Conservation (phyloP, 2,797 vertebrate genomes). For the Botia almorhae region DNA sequence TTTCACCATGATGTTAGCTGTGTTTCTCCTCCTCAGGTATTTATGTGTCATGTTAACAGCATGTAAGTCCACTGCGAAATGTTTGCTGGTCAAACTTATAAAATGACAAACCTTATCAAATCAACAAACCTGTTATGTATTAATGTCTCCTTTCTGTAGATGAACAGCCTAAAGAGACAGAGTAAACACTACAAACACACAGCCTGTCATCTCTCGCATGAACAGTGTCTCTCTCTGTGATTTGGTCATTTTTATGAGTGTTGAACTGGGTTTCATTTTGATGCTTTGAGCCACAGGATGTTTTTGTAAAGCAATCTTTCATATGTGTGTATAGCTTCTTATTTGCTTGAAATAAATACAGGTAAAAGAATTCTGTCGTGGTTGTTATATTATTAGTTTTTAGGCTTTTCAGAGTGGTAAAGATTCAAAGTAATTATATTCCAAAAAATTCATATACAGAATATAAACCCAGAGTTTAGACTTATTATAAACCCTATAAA, state of each 20-base stretch:
- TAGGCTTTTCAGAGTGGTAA: too few relatives aligned
- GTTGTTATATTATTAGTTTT: background rate
- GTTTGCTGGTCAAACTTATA: constrained; percentile 49
- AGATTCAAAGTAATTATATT: too few relatives aligned
- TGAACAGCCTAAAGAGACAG: background rate
- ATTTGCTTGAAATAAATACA: constrained; percentile 37
- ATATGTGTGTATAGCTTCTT: background rate
- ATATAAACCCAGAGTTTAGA: too few relatives aligned
- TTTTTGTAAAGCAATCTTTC: constrained; percentile 26
- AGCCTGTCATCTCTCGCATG: constrained; percentile 1
- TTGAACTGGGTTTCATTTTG: constrained; percentile 27
- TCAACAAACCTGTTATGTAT: background rate
- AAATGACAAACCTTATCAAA: too few relatives aligned
- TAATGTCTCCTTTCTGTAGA: background rate
- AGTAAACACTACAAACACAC: constrained; percentile 21
- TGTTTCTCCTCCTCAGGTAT: background rate
- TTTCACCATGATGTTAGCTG: background rate
- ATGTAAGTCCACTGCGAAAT: background rate
- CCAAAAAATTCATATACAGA: too few relatives aligned
- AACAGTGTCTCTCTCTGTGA: background rate
- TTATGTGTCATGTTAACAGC: too few relatives aligned
- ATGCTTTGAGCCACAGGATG: constrained; percentile 20
- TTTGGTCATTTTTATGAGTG: constrained; percentile 4
- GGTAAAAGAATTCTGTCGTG: background rate
- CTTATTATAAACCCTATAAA: too few relatives aligned